Evolutionary conservation across 2,113 vertebrate genomes (phyloP).

Genomic region (Craseonycteris thonglongyai): DNA sequence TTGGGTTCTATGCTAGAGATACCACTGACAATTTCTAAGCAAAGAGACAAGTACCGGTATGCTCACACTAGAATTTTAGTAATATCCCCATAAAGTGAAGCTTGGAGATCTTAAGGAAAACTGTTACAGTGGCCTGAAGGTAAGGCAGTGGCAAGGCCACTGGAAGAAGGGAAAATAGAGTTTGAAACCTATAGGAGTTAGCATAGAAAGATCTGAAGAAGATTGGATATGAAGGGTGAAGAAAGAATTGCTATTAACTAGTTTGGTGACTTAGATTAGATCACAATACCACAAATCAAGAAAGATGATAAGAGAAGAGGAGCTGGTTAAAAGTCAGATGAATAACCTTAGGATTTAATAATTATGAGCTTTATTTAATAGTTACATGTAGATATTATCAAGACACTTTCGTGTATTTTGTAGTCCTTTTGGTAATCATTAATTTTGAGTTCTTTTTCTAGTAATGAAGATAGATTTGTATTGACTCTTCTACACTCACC

Average conservation of each 20-base stretch:
- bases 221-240: not conserved
- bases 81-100: not conserved
- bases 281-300: not conserved
- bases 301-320: not conserved
- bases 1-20: not conserved
- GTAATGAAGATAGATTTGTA: not conserved
- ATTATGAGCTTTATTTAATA: not conserved
- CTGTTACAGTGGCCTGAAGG: not conserved
- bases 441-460: constrained; percentile 10
- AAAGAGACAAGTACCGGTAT: not conserved
- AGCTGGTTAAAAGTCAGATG: not conserved
- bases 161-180: not conserved
- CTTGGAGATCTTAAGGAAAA: not conserved
- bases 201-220: not conserved
- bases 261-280: not conserved
- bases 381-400: not conserved
- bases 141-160: not conserved
- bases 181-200: not conserved
- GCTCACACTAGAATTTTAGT: not conserved
- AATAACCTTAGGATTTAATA: not conserved
- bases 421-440: not conserved
- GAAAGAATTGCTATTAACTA: not conserved
- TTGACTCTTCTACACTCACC: not conserved
- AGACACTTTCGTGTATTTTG: not conserved
- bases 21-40: not conserved